phyloP scores from a whole-genome alignment of 1,140 invertebrate species.

The Lycorma delicatula region DNA sequence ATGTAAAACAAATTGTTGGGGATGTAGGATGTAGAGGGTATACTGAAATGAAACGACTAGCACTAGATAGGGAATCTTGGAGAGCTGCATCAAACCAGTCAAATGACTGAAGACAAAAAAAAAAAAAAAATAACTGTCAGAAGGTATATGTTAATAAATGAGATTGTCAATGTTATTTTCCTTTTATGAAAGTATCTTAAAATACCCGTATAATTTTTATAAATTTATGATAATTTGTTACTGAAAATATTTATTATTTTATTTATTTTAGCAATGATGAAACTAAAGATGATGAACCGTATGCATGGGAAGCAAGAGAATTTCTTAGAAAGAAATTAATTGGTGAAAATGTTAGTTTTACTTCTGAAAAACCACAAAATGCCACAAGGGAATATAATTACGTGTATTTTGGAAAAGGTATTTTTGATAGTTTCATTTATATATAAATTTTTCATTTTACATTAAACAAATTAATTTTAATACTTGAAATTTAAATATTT shows the following conservation, averaged over 20 bases:
- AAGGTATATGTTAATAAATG: neutral
- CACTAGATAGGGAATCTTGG: no score
- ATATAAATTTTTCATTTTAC: no score
- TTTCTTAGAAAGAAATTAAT: slow-evolving; percentile 87
- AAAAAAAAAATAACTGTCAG: neutral
- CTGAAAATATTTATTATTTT: slow-evolving; percentile 11
- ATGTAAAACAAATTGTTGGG: no score
- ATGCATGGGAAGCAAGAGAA: slow-evolving; percentile 93
- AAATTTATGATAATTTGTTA: slow-evolving; percentile 3
- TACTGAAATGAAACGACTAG: no score
- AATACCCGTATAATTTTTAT: no score
- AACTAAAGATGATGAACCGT: slow-evolving; percentile 83
- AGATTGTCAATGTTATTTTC: neutral
- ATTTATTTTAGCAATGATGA: slow-evolving; percentile 34
- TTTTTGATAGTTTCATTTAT: no score
- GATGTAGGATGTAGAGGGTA: no score
- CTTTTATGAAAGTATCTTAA: no score
- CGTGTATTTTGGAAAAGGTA: slow-evolving; percentile 71
- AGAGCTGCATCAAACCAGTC: no score
- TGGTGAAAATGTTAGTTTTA: slow-evolving; percentile 65
- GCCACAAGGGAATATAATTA: slow-evolving; percentile 71
- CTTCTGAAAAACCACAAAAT: slow-evolving; percentile 57
- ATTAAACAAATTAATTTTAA: no score
- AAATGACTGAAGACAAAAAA: no score
- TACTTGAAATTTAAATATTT: no score